Percentiles rank a stretch among this genome's conserved stretches.
Evolutionary conservation across 2,888 invertebrate species (phyloP).

Genomic region (Trachelus troglodyta): DNA sequence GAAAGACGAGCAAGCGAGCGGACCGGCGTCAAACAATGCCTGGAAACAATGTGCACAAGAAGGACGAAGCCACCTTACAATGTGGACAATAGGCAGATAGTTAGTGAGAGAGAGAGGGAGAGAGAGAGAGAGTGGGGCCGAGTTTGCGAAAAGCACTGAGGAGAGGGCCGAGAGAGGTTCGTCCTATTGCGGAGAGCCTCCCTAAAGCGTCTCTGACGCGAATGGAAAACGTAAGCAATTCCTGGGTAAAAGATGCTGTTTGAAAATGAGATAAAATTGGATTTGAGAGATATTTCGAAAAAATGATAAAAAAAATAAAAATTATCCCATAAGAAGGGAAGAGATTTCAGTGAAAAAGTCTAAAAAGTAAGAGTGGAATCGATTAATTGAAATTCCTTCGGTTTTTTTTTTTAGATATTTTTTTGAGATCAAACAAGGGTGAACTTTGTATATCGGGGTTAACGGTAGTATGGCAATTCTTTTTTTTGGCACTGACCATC

Average conservation of each 20-base stretch:
- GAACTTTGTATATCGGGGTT: not conserved
- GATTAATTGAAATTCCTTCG: too few species aligned
- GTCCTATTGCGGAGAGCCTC: not conserved
- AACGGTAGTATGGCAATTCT: not conserved
- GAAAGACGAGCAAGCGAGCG: constrained; percentile 35
- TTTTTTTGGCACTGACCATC: not conserved
- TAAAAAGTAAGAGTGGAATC: too few species aligned
- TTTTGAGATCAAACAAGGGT: not conserved
- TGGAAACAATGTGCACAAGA: constrained; percentile 56
- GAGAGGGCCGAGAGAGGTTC: constrained; percentile 12
- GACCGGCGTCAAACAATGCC: constrained; percentile 55
- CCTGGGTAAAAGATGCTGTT: not conserved
- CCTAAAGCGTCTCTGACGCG: constrained; percentile 9
- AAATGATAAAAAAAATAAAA: not conserved
- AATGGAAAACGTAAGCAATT: not conserved
- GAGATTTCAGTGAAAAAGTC: not conserved
- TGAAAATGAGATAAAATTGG: not conserved
- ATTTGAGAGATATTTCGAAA: not conserved
- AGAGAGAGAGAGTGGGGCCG: constrained; percentile 1
- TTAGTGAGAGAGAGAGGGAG: constrained; percentile 37
- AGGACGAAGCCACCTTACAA: constrained; percentile 53
- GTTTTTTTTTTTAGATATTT: not conserved
- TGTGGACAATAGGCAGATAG: constrained; percentile 59
- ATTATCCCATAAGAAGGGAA: not conserved
- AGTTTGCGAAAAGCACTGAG: constrained; percentile 15